Percentiles rank a stretch among this genome's conserved stretches.
Evolutionary conservation across 2,113 vertebrate species (phyloP).

Genomic region (Ictalurus punctatus): DNA sequence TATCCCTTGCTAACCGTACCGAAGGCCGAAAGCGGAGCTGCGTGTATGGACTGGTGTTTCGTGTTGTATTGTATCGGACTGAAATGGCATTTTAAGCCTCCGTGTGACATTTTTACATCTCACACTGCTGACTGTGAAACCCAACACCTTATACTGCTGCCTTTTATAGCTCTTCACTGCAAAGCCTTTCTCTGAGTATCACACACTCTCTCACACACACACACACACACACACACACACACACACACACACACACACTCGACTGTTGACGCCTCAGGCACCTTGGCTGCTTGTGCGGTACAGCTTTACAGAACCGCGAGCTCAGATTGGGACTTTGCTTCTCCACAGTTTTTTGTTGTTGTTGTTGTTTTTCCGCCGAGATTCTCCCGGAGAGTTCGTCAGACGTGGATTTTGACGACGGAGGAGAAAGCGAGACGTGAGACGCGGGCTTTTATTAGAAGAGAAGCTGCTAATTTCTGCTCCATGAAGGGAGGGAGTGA

Average conservation of each 20-base stretch:
- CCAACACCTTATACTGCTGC: slow-evolving; percentile 19
- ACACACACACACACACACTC: slow-evolving; percentile 20
- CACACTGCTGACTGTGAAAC: slow-evolving; percentile 30
- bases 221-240: slow-evolving; percentile 19
- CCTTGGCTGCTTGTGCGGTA: slow-evolving; percentile 12
- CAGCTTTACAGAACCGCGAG: neutral
- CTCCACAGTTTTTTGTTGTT: neutral
- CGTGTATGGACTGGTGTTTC: no score
- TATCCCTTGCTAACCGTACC: neutral
- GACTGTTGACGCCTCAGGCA: neutral
- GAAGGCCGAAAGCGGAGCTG: neutral
- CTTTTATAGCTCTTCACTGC: slow-evolving; percentile 23
- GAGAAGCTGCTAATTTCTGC: neutral
- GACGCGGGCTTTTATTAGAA: neutral
- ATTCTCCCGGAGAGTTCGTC: neutral
- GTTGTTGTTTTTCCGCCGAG: neutral
- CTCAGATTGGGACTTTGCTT: neutral
- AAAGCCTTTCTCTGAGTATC: neutral
- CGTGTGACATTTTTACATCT: slow-evolving; percentile 22
- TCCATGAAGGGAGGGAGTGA: neutral
- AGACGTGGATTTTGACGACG: neutral
- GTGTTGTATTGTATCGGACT: neutral
- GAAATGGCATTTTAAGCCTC: slow-evolving; percentile 3
- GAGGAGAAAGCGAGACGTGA: neutral
- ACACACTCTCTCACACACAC: slow-evolving; percentile 12